These are phyloP conservation scores for Anaspis maculata DNA, from an alignment of 2,888 invertebrate genomes.

Conservation along the genomic window DNA sequence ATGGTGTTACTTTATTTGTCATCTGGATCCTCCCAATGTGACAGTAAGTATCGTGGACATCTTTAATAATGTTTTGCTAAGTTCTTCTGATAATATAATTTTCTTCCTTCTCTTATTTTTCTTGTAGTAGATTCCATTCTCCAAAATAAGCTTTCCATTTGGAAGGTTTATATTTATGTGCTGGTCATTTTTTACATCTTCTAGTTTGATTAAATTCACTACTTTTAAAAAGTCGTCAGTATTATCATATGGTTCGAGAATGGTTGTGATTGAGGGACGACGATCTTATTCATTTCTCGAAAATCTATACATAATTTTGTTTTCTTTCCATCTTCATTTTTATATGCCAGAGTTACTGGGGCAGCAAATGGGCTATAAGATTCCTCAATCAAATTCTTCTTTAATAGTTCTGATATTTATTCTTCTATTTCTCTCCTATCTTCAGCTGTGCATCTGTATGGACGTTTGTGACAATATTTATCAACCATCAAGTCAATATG, in stretches of 20 bases:
- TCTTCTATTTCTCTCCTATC: slow-evolving; percentile 19
- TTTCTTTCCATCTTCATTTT: slow-evolving; percentile 24
- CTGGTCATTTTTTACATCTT: slow-evolving; percentile 3
- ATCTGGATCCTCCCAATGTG: too few species aligned
- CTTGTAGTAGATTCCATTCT: too few species aligned
- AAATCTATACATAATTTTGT: slow-evolving; percentile 17
- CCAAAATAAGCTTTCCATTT: slow-evolving; percentile 20
- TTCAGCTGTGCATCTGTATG: slow-evolving; percentile 12
- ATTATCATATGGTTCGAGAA: slow-evolving; percentile 20
- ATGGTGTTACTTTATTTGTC: too few species aligned
- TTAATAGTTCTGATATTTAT: slow-evolving; percentile 14
- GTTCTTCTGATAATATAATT: too few species aligned
- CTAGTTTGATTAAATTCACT: slow-evolving; percentile 6
- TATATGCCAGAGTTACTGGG: slow-evolving; percentile 22
- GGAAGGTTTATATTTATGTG: slow-evolving; percentile 6
- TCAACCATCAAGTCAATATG: slow-evolving; percentile 11
- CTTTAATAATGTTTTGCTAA: too few species aligned
- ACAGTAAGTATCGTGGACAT: too few species aligned
- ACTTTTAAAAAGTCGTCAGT: slow-evolving; percentile 6
- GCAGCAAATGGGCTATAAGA: slow-evolving; percentile 19
- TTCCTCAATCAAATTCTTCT: slow-evolving; percentile 10
- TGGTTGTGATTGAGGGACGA: slow-evolving; percentile 4
- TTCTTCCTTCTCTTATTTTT: too few species aligned
- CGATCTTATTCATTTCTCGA: background rate
- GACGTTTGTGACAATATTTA: too few species aligned